phyloP scores from a whole-genome alignment of 2,797 vertebrate species.

The Anabas testudineus region DNA sequence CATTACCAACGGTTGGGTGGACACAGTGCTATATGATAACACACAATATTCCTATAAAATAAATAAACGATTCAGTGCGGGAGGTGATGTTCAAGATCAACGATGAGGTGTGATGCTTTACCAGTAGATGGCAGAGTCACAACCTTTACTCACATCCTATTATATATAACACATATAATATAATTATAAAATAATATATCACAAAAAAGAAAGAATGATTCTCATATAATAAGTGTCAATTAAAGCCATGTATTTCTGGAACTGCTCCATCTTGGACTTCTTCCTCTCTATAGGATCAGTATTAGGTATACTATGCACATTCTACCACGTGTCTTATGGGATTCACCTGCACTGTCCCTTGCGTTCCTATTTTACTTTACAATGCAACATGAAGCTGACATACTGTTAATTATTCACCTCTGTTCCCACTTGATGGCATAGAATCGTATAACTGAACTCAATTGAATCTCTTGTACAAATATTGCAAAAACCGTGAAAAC shows the following conservation, averaged over 20 bases:
- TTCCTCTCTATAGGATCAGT: too few species aligned
- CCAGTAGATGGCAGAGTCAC: conserved; percentile 46
- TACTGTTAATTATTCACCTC: neutral
- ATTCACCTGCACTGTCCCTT: neutral
- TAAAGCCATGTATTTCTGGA: neutral
- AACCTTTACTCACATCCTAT: neutral
- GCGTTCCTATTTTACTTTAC: neutral
- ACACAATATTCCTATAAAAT: too few species aligned
- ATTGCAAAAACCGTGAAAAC: neutral
- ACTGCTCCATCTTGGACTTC: too few species aligned
- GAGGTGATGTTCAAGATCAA: neutral
- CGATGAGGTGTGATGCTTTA: neutral
- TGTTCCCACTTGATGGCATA: neutral
- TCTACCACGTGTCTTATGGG: neutral
- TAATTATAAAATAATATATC: too few species aligned
- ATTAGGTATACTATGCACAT: neutral
- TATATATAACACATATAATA: too few species aligned
- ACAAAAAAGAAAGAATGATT: too few species aligned
- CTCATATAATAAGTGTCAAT: neutral
- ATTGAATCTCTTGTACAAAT: neutral
- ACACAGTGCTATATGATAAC: too few species aligned
- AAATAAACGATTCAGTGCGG: too few species aligned
- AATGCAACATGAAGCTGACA: neutral
- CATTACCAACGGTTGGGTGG: neutral
- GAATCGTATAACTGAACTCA: neutral